Percentiles rank a stretch among this genome's conserved stretches.
Conservation (phyloP, 1,140 invertebrate genomes). For the Leptinotarsa texana region DNA sequence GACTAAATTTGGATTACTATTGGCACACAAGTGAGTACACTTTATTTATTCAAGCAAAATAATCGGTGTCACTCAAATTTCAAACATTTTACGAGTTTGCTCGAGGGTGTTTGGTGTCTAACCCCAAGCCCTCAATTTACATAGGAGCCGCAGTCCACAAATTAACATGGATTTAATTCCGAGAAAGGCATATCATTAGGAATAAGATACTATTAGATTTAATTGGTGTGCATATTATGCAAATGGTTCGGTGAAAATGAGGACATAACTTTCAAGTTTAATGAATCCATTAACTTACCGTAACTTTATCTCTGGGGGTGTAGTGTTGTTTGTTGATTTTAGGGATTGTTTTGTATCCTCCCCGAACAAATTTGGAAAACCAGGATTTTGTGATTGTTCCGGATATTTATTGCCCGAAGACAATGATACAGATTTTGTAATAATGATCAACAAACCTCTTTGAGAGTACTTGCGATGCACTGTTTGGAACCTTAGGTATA, state of each 20-base stretch:
- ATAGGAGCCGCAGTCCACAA: slow-evolving; percentile 27
- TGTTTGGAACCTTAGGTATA: too few relatives aligned
- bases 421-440: too few relatives aligned
- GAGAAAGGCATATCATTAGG: slow-evolving; percentile 26
- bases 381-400: too few relatives aligned
- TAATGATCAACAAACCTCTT: too few relatives aligned
- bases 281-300: slow-evolving; percentile 17
- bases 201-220: slow-evolving; percentile 28
- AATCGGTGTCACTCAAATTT: slow-evolving; percentile 18
- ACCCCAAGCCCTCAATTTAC: slow-evolving; percentile 22
- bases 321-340: too few relatives aligned
- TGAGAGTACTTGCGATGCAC: too few relatives aligned
- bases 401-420: too few relatives aligned
- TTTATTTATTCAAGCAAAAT: slow-evolving; percentile 17
- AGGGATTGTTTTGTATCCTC: too few relatives aligned
- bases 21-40: neutral
- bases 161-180: slow-evolving; percentile 28
- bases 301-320: neutral
- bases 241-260: slow-evolving; percentile 19
- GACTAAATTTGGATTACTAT: neutral
- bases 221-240: slow-evolving; percentile 28
- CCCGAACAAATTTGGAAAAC: too few relatives aligned
- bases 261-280: slow-evolving; percentile 20
- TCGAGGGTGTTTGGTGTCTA: slow-evolving; percentile 14
- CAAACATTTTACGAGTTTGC: slow-evolving; percentile 18